Evolutionary conservation across 2,797 vertebrate genomes (phyloP).

Genomic region (Trichosurus vulpecula): DNA sequence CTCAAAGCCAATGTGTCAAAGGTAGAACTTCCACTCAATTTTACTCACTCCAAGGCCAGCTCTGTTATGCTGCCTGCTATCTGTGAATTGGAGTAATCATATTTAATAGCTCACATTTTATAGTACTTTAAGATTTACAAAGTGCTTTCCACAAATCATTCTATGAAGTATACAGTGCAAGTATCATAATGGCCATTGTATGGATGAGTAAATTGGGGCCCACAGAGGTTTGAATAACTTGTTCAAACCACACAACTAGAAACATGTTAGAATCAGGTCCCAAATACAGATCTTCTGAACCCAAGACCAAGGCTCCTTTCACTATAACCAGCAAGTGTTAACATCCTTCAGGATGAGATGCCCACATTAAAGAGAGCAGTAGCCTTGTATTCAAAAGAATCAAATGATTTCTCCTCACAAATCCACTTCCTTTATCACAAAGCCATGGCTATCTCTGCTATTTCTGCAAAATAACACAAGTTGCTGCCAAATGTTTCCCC

Average conservation of each 20-base stretch:
- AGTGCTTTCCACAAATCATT: background rate
- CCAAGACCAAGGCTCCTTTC: background rate
- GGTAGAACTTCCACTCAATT: background rate
- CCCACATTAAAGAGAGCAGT: background rate
- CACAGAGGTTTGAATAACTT: background rate
- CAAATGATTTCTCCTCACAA: rapidly evolving
- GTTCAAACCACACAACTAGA: no score
- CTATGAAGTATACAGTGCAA: background rate
- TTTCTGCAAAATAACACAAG: slow-evolving; percentile 65
- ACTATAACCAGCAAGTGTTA: background rate
- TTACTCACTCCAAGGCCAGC: background rate
- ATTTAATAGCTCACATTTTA: background rate
- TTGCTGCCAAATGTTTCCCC: background rate
- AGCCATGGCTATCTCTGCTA: slow-evolving; percentile 38
- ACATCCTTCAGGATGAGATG: background rate
- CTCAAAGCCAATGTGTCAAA: background rate
- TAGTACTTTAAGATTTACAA: background rate
- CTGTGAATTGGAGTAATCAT: background rate
- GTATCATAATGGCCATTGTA: background rate
- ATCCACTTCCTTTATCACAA: slow-evolving; percentile 36
- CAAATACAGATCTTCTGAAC: background rate
- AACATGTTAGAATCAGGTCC: no score
- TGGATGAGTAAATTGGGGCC: background rate
- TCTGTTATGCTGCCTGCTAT: background rate
- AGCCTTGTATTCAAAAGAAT: background rate